Evolutionary conservation across 1,140 invertebrate genomes (phyloP), one percentile per base, ranked within the genome.

Genomic region (Drosophila kepulauana): DNA sequence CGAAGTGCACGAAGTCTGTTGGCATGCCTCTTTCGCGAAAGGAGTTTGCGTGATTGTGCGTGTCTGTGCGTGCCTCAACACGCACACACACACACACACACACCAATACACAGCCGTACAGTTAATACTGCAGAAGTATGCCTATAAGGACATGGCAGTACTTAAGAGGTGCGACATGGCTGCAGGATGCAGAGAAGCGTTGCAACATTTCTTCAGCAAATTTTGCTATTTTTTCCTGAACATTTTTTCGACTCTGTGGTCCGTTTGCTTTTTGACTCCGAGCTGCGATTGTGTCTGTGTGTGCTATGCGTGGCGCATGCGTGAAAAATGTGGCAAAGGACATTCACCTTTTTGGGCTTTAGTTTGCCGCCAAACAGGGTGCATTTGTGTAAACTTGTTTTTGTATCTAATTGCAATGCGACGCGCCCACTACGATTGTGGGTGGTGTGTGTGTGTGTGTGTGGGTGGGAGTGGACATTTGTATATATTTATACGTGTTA

Each of bases 321-420:
- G 81, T 58, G 61, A 49, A 25, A 52, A 45, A 63, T 52, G 20
- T 33, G 61, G 16, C 74, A 85, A 66, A 85, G 81, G 81, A 86
- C 81, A 86, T 85, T 85, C 81, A 85, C 81, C 81, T 85, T 28
- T 67, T 20, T 70, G 77, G 73, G 70, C 63, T 68, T 78, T 67
- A 78, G 78, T 78, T 86, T 86, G 75, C 81, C 81, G 82, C 82
- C 81, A 86, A 85, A 85, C 81, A 75, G 81, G 81, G 81, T 85
- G 82, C 81, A 85, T 85, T 85, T 69, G 66, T 67, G 80, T 71
- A 61, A 79, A 70, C 81, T 79, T 78, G 76, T 61, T 82, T 79
- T 82, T 75, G 65, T 82, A 79, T 81, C 78, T 85, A 68, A 85
- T 85, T 81, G 78, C 81, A 84, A 64, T 58, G 52, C 41, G 78